phyloP scores from a whole-genome alignment of 1,140 invertebrate genomes.

The Scylla paramamosain region DNA sequence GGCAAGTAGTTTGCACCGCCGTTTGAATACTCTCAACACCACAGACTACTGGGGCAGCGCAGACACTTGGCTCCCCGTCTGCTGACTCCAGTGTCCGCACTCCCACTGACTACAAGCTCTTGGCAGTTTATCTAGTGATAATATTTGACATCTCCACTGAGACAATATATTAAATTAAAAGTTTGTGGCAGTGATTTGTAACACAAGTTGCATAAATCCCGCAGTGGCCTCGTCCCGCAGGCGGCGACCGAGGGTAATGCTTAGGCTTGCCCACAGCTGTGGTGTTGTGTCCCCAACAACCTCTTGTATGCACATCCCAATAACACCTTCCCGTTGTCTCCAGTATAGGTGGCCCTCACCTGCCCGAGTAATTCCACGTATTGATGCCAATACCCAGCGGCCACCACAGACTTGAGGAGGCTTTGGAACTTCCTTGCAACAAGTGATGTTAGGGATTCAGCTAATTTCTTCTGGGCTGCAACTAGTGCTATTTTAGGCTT shows the following conservation, averaged over 20 bases:
- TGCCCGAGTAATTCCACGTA: conserved; percentile 9
- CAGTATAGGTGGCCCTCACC: neutral
- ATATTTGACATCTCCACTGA: conserved; percentile 67
- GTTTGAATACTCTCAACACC: conserved; percentile 63
- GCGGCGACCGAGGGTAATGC: conserved; percentile 41
- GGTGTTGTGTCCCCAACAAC: conserved; percentile 26
- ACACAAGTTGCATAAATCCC: conserved; percentile 75
- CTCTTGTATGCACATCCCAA: neutral
- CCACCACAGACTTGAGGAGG: conserved; percentile 16
- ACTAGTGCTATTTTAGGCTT: conserved; percentile 45
- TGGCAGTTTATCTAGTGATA: conserved; percentile 74
- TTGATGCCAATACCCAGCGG: neutral
- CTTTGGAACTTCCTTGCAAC: conserved; percentile 51
- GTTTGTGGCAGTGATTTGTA: conserved; percentile 76
- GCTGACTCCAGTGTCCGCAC: conserved; percentile 6
- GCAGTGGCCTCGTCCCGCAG: conserved; percentile 60
- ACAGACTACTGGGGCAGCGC: conserved; percentile 63
- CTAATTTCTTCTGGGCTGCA: conserved; percentile 69
- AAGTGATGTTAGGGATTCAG: conserved; percentile 65
- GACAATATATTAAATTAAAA: conserved; percentile 68
- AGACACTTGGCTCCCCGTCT: conserved; percentile 17
- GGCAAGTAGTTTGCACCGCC: conserved; percentile 72
- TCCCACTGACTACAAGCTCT: conserved; percentile 73
- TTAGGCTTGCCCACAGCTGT: conserved; percentile 25
- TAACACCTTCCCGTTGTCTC: neutral